phyloP scores from a whole-genome alignment of 2,888 invertebrate species.

The Luffia ferchaultella region DNA sequence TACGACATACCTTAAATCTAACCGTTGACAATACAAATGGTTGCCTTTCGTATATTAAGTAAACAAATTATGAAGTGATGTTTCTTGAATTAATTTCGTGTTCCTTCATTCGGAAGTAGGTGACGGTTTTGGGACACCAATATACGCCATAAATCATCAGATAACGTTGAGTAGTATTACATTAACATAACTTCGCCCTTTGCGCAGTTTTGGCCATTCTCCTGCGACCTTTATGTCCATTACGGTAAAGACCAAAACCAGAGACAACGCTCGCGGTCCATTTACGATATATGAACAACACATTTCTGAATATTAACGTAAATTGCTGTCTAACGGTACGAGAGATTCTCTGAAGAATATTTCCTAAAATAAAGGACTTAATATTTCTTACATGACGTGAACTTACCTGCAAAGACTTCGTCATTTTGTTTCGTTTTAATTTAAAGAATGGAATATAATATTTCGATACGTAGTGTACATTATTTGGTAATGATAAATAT shows the following conservation, averaged over 20 bases:
- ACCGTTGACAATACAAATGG: no score
- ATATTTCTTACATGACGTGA: background rate
- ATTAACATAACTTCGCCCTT: slow-evolving; percentile 32
- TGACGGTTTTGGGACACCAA: slow-evolving; percentile 12
- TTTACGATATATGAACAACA: slow-evolving; percentile 24
- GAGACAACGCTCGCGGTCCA: slow-evolving; percentile 13
- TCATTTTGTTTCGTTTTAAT: no score
- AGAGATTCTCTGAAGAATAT: background rate
- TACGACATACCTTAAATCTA: no score
- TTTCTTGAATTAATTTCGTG: background rate
- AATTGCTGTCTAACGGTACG: slow-evolving; percentile 10
- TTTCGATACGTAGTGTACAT: no score
- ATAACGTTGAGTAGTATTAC: slow-evolving; percentile 18
- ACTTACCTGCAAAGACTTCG: no score
- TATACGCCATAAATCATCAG: slow-evolving; percentile 22
- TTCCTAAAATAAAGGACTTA: slow-evolving; percentile 3
- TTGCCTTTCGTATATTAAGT: no score
- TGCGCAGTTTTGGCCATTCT: slow-evolving; percentile 13
- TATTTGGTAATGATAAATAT: background rate
- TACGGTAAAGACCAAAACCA: slow-evolving; percentile 17
- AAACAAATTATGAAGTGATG: no score
- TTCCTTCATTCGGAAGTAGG: background rate
- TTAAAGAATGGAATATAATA: no score
- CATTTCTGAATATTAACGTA: slow-evolving; percentile 25
- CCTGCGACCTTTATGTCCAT: slow-evolving; percentile 13